These are phyloP conservation scores for Drosophila busckii DNA, from an alignment of 1,140 invertebrate genomes.

Conservation along the genomic window DNA sequence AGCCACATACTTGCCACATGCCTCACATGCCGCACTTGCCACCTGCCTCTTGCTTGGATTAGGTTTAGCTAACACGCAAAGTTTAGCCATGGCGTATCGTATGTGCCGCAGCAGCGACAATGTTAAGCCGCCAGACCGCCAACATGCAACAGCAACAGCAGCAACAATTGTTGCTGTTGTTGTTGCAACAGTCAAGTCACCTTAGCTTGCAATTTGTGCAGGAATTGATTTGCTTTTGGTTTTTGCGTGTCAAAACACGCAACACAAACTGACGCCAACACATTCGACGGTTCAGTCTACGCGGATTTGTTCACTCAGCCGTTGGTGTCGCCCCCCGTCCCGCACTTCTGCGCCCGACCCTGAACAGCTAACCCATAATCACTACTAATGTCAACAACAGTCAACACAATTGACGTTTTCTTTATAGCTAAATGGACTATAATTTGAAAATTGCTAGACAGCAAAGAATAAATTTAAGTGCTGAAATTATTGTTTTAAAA, in stretches of 20 bases:
- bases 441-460: too few relatives aligned
- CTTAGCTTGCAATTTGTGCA: slow-evolving; percentile 52
- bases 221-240: slow-evolving; percentile 51
- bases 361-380: slow-evolving; percentile 7
- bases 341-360: slow-evolving; percentile 19
- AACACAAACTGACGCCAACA: slow-evolving; percentile 14
- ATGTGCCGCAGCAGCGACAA: slow-evolving; percentile 38
- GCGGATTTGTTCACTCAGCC: slow-evolving; percentile 20
- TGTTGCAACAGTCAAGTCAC: too few relatives aligned
- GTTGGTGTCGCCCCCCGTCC: slow-evolving; percentile 14
- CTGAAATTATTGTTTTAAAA: too few relatives aligned
- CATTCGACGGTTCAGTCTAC: not conserved
- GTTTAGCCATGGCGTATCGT: slow-evolving; percentile 41
- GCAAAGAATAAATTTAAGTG: too few relatives aligned
- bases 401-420: not conserved
- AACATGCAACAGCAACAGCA: slow-evolving; percentile 6
- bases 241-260: slow-evolving; percentile 37
- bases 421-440: too few relatives aligned
- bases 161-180: not conserved
- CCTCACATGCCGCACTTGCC: not conserved
- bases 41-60: slow-evolving; percentile 34
- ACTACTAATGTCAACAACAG: not conserved
- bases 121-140: slow-evolving; percentile 54
- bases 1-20: not conserved
- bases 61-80: slow-evolving; percentile 66